Conservation (phyloP, 1,140 invertebrate species). For the Wasmannia auropunctata region DNA sequence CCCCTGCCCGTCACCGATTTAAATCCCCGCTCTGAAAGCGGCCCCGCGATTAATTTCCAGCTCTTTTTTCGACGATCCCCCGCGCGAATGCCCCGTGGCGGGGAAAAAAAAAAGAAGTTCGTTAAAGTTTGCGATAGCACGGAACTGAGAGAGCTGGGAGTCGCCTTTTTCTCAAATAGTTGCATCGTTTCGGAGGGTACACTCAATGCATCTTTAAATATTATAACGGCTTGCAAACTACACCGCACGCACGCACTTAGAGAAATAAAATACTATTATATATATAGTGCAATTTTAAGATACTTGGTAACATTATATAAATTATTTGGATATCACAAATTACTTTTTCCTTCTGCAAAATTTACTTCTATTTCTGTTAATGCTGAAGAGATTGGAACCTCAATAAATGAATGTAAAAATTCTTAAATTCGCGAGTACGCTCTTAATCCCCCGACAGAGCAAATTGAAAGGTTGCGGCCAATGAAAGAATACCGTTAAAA, state of each 20-base stretch:
- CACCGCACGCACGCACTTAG: background rate
- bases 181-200: background rate
- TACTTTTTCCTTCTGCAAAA: background rate
- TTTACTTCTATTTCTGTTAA: background rate
- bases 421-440: background rate
- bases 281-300: background rate
- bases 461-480: background rate
- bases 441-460: background rate
- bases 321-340: background rate
- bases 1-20: slow-evolving; percentile 44
- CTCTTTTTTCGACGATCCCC: background rate
- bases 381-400: background rate
- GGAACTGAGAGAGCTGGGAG: too few species aligned
- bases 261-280: background rate
- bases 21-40: slow-evolving; percentile 48
- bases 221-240: background rate
- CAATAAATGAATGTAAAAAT: background rate
- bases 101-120: slow-evolving; percentile 2
- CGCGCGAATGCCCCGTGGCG: background rate
- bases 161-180: background rate
- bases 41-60: slow-evolving; percentile 53
- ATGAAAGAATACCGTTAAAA: slow-evolving; percentile 4
- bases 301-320: background rate
- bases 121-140: slow-evolving; percentile 6
- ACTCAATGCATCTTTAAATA: background rate